Percentiles rank a stretch among this genome's conserved stretches.
Evolutionary conservation across 2,113 vertebrate species (phyloP).

Genomic region (Redunca redunca): DNA sequence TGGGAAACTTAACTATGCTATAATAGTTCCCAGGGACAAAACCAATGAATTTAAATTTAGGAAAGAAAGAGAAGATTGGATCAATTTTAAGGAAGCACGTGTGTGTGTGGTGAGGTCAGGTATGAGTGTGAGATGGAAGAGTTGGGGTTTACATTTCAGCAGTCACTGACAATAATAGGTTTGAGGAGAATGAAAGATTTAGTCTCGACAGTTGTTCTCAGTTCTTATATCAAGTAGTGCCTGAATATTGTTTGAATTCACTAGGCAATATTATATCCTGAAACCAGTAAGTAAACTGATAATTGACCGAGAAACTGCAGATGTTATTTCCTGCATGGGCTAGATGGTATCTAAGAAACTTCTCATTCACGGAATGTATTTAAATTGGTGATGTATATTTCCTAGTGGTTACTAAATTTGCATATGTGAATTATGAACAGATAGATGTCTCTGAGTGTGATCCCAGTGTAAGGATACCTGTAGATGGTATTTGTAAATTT

Average conservation of each 20-base stretch:
- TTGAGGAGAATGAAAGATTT: background rate
- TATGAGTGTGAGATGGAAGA: background rate
- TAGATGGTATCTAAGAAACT: background rate
- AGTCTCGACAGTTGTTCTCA: background rate
- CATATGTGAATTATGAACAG: conserved; percentile 50
- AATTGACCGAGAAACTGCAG: conserved; percentile 1
- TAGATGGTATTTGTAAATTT: conserved; percentile 40
- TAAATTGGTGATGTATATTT: conserved; percentile 32
- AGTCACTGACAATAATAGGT: background rate
- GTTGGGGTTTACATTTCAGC: background rate
- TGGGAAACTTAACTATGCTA: background rate
- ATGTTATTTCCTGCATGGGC: background rate
- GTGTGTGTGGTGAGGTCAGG: background rate
- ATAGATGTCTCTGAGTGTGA: conserved; percentile 6
- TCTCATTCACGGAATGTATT: background rate
- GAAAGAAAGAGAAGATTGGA: background rate
- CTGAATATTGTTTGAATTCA: background rate
- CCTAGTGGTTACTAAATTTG: conserved; percentile 19
- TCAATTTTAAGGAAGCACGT: background rate
- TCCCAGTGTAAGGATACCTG: conserved; percentile 9
- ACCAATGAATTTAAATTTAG: background rate
- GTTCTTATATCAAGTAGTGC: background rate
- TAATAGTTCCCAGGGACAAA: background rate
- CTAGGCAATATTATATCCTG: background rate
- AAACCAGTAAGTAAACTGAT: background rate